These are phyloP conservation scores for Periparus ater DNA, from an alignment of 2,797 vertebrate species.

Conservation along the genomic window DNA sequence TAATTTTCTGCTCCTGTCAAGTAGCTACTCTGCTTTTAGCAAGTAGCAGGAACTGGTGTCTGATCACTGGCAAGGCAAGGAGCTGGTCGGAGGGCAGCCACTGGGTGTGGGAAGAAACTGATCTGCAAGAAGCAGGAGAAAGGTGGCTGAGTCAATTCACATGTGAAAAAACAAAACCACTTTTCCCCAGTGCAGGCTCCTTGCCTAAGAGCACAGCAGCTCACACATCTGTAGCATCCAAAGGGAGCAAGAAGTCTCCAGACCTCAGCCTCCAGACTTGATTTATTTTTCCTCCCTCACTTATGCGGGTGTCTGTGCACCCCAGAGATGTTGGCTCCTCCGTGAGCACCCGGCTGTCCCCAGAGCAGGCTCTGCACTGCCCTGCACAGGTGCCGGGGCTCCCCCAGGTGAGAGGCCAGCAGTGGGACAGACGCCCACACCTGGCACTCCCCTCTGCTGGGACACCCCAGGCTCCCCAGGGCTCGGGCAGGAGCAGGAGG, in stretches of 20 bases:
- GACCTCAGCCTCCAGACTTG: background rate
- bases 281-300: background rate
- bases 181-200: background rate
- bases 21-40: background rate
- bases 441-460: background rate
- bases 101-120: background rate
- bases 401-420: background rate
- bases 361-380: fast-evolving
- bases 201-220: background rate
- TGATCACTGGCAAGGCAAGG: background rate
- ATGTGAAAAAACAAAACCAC: background rate
- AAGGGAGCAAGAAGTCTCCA: background rate
- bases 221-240: background rate
- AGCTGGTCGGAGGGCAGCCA: background rate
- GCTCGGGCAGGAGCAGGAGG: background rate
- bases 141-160: background rate
- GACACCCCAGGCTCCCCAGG: fast-evolving
- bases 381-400: fast-evolving
- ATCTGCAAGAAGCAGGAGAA: background rate
- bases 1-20: background rate
- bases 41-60: background rate
- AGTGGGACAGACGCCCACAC: background rate
- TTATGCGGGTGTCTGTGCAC: fast-evolving
- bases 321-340: background rate
- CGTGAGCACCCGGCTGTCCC: fast-evolving